A percentile compares a stretch with the other conserved stretches of the same genome.
phyloP scores from a whole-genome alignment of 2,113 vertebrate genomes.

The Bufo bufo region DNA sequence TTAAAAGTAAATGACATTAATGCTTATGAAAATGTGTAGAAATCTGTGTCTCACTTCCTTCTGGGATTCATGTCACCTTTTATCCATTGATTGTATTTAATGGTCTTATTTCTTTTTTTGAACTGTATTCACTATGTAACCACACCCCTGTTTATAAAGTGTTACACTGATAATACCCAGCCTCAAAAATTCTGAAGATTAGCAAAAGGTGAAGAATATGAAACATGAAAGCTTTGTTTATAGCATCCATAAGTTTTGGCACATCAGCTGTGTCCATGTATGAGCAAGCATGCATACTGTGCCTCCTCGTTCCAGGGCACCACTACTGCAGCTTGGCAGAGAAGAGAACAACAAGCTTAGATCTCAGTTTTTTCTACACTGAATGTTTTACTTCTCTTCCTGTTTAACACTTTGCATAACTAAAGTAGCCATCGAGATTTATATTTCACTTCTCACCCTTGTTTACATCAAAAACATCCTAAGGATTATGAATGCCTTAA shows the following conservation, averaged over 20 bases:
- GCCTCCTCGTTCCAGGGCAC: neutral
- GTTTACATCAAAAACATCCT: neutral
- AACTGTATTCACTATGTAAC: too few species aligned
- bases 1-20: too few species aligned
- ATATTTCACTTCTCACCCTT: neutral
- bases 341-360: neutral
- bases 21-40: too few species aligned
- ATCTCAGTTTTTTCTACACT: neutral
- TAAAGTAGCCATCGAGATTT: neutral
- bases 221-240: neutral
- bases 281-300: neutral
- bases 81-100: too few species aligned
- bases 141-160: neutral
- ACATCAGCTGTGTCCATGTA: neutral
- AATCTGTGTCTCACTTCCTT: too few species aligned
- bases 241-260: neutral
- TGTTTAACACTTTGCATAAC: neutral
- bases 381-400: neutral
- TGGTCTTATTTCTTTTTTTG: too few species aligned
- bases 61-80: too few species aligned
- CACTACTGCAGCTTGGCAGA: neutral
- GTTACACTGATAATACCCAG: neutral
- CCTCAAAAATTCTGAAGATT: neutral
- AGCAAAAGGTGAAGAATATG: neutral
- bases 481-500: neutral